Conservation (phyloP, 2,113 vertebrate species). For the Odontesthes bonariensis region DNA sequence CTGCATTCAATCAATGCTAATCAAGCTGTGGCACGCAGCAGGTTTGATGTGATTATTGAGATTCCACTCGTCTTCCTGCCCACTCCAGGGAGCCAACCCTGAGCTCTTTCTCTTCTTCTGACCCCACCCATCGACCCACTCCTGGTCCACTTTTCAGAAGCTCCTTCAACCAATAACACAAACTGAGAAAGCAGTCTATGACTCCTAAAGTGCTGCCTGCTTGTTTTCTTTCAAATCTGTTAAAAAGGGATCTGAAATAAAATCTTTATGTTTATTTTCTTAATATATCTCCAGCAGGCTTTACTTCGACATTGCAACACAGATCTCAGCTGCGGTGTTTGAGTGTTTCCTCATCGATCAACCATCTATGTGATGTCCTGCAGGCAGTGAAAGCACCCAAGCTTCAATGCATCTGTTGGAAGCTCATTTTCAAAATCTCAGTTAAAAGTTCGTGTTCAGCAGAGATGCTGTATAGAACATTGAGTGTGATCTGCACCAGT, state of each 20-base stretch:
- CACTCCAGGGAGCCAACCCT: conserved; percentile 47
- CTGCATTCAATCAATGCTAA: conserved; percentile 75
- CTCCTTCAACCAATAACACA: conserved; percentile 25
- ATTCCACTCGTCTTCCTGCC: conserved; percentile 64
- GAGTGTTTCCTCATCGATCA: conserved; percentile 35
- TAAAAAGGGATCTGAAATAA: too few relatives aligned
- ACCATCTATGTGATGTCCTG: conserved; percentile 22
- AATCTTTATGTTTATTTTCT: too few relatives aligned
- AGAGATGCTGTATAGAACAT: conserved; percentile 54
- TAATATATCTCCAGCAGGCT: too few relatives aligned
- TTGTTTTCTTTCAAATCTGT: too few relatives aligned
- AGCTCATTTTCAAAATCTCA: conserved; percentile 58
- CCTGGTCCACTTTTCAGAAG: conserved; percentile 7
- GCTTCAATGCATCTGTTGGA: conserved; percentile 37
- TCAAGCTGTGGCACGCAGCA: conserved; percentile 68
- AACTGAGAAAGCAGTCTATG: conserved; percentile 60
- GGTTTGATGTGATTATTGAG: conserved; percentile 80
- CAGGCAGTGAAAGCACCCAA: conserved; percentile 13
- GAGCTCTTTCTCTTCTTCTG: conserved; percentile 38
- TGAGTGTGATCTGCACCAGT: conserved; percentile 63
- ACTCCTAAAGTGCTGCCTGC: conserved; percentile 33
- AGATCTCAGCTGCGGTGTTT: conserved; percentile 10
- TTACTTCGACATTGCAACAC: background rate
- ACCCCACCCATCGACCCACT: conserved; percentile 54
- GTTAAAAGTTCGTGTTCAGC: conserved; percentile 71